A percentile compares a stretch with the other conserved stretches of the same genome.
Conservation (phyloP, 2,888 invertebrate genomes). For the Osmoderma eremita region DNA sequence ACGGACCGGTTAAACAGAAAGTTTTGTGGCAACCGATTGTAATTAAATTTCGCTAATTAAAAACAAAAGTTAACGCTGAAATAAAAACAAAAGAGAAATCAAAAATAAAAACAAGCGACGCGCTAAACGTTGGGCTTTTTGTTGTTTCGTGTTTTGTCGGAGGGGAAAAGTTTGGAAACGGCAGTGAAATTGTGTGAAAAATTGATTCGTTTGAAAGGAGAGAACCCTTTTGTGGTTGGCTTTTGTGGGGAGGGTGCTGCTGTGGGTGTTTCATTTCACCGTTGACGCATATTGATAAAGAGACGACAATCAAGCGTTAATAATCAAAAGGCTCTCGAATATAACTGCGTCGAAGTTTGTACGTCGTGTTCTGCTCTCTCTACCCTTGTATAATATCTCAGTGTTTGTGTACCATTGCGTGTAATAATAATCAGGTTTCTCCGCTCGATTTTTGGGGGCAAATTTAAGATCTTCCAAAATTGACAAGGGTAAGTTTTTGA, state of each 20-base stretch:
- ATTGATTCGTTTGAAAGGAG: conserved; percentile 14
- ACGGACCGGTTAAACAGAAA: no score
- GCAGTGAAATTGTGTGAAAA: conserved; percentile 26
- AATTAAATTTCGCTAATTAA: neutral
- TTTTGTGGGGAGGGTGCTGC: conserved; percentile 21
- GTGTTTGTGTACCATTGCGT: no score
- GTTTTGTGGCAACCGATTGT: no score
- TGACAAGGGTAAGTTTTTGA: no score
- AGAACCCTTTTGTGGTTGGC: conserved; percentile 1
- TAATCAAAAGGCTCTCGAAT: conserved; percentile 1
- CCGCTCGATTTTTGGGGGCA: no score
- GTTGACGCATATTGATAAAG: conserved; percentile 14
- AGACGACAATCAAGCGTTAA: conserved; percentile 21
- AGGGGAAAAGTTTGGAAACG: conserved; percentile 11
- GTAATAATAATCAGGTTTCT: no score
- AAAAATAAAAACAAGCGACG: neutral
- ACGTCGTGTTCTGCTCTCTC: no score
- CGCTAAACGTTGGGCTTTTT: conserved; percentile 12
- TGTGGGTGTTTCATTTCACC: conserved; percentile 18
- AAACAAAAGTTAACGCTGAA: neutral
- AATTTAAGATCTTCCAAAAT: no score
- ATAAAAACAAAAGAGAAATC: neutral
- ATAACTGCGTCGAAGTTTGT: conserved; percentile 16
- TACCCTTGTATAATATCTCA: no score
- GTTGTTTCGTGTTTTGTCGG: conserved; percentile 5